Conservation (phyloP, 2,888 invertebrate genomes). For the Dasypogon diadema region DNA sequence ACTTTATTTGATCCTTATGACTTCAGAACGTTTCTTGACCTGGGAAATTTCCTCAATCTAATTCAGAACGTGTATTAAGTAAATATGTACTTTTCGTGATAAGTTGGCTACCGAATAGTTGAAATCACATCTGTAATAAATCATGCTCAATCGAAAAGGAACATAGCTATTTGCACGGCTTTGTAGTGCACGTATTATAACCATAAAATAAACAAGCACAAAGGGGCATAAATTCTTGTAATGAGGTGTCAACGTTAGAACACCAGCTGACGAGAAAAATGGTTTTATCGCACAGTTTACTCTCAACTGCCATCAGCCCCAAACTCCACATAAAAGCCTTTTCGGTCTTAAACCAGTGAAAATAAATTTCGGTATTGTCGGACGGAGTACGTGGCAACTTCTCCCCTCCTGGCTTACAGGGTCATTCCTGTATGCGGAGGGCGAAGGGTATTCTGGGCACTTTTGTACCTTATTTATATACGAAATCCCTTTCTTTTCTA, state of each 20-base stretch:
- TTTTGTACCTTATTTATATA: slow-evolving; percentile 38
- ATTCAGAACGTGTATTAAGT: background rate
- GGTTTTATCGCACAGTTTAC: slow-evolving; percentile 22
- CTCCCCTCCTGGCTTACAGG: background rate
- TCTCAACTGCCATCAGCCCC: background rate
- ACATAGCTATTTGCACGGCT: background rate
- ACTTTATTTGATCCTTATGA: no score
- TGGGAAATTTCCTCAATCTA: no score
- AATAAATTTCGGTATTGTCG: slow-evolving; percentile 33
- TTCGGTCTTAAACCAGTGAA: slow-evolving; percentile 17
- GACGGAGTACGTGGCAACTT: background rate
- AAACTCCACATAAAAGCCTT: slow-evolving; percentile 14
- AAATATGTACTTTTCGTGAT: background rate
- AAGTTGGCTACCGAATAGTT: background rate
- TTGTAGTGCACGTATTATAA: slow-evolving; percentile 48
- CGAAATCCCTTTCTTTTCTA: slow-evolving; percentile 24
- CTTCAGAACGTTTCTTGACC: no score
- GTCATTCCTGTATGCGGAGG: background rate
- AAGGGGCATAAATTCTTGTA: slow-evolving; percentile 52
- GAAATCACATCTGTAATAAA: background rate
- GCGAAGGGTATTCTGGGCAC: slow-evolving; percentile 13
- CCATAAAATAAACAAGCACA: slow-evolving; percentile 52
- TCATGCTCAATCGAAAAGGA: background rate
- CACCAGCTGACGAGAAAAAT: slow-evolving; percentile 50
- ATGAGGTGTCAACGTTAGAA: slow-evolving; percentile 54